These are phyloP conservation scores for Taeniopygia guttata DNA, from an alignment of 2,797 vertebrate genomes.

Conservation along the genomic window DNA sequence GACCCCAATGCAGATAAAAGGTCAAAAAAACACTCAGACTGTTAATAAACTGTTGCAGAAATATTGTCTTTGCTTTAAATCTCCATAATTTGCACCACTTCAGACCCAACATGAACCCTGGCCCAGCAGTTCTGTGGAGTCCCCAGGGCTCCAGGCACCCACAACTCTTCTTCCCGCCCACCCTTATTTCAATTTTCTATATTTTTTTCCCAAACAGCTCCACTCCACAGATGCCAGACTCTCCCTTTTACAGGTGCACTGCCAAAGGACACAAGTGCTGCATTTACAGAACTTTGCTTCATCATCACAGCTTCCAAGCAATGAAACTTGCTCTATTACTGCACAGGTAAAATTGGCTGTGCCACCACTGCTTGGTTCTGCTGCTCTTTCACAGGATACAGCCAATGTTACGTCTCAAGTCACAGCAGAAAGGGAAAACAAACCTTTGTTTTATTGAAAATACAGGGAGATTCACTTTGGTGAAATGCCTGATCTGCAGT, in stretches of 20 bases:
- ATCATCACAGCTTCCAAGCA: neutral
- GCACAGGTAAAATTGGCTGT: neutral
- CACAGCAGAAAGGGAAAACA: neutral
- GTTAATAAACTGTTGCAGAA: neutral
- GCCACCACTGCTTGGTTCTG: neutral
- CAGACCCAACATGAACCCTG: neutral
- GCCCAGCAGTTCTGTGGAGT: neutral
- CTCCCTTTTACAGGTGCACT: neutral
- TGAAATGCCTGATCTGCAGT: neutral
- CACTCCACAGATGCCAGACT: neutral
- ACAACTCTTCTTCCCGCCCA: neutral
- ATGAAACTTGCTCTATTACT: neutral
- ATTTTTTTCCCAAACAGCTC: neutral
- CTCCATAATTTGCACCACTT: neutral
- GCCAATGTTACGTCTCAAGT: neutral
- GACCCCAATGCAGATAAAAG: neutral
- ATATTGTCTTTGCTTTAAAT: neutral
- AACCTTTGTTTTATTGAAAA: neutral
- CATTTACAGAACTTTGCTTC: neutral
- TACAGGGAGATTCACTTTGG: neutral
- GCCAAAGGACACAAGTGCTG: neutral
- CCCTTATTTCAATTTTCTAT: neutral
- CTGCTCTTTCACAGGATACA: neutral
- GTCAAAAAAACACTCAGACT: neutral
- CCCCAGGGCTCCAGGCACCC: neutral